Percentiles rank a stretch among this genome's conserved stretches.
These are phyloP conservation scores for Bathynomus jamesi DNA, from an alignment of 1,140 invertebrate species.

Conservation along the genomic window DNA sequence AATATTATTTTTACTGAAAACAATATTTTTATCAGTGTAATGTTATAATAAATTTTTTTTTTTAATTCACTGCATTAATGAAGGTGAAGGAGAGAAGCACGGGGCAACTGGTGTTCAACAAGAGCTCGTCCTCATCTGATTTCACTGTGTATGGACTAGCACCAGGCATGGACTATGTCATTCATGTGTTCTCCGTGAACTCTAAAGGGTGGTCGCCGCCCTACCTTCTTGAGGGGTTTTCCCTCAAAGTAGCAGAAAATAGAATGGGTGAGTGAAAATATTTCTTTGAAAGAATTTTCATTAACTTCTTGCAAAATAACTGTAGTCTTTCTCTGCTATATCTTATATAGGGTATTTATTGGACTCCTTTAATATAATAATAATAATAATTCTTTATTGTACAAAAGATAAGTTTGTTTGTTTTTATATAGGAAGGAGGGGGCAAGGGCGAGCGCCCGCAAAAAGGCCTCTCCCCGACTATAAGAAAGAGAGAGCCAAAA, in stretches of 20 bases:
- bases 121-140: constrained; percentile 4
- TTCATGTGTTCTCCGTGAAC: constrained; percentile 14
- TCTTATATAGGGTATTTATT: too few relatives aligned
- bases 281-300: too few relatives aligned
- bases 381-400: too few relatives aligned
- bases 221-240: constrained; percentile 14
- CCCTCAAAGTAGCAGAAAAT: constrained; percentile 18
- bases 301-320: too few relatives aligned
- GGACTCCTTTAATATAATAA: too few relatives aligned
- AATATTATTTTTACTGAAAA: neutral
- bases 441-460: too few relatives aligned
- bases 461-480: too few relatives aligned
- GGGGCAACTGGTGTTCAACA: constrained; percentile 9
- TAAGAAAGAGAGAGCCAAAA: too few relatives aligned
- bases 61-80: neutral
- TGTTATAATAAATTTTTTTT: neutral
- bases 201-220: constrained; percentile 9
- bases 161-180: constrained; percentile 8
- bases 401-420: too few relatives aligned
- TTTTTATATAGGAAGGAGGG: too few relatives aligned
- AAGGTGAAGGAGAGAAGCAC: constrained; percentile 6
- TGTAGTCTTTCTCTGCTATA: too few relatives aligned
- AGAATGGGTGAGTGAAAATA: constrained; percentile 18
- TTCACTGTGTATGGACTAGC: constrained; percentile 7
- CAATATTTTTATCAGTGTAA: neutral